Evolutionary conservation across 2,113 vertebrate species (phyloP).

Genomic region (Acanthisitta chloris): DNA sequence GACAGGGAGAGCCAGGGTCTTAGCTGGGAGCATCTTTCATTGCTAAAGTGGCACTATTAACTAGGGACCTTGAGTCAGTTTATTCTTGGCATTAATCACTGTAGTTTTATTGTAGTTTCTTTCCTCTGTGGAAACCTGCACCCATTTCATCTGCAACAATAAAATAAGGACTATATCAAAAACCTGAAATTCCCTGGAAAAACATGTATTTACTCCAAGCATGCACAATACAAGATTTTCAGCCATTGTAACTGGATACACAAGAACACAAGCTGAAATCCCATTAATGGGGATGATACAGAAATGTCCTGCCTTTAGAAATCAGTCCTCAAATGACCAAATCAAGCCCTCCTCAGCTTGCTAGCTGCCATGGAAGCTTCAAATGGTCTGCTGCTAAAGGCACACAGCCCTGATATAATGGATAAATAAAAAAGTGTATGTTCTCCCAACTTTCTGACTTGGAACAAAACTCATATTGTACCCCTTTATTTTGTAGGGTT

Average conservation of each 20-base stretch:
- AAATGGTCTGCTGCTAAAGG: neutral
- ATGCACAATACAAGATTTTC: neutral
- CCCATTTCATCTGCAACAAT: neutral
- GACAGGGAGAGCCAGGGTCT: neutral
- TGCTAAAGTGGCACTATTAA: neutral
- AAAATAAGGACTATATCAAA: neutral
- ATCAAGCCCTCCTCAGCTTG: fast-evolving
- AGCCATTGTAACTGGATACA: neutral
- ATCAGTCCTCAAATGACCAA: neutral
- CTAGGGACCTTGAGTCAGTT: neutral
- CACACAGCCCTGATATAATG: neutral
- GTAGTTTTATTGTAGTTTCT: neutral
- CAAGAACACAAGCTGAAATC: neutral
- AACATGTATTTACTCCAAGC: neutral
- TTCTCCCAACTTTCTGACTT: neutral
- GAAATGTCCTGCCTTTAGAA: neutral
- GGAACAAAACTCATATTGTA: neutral
- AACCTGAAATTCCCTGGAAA: neutral
- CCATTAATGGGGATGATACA: neutral
- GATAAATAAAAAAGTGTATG: neutral
- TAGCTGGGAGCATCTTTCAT: neutral
- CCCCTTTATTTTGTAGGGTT: neutral
- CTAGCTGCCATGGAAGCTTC: neutral
- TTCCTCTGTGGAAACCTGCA: neutral
- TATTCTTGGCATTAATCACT: conserved; percentile 1